Evolutionary conservation across 2,797 vertebrate species (phyloP).

Genomic region (Danio jaintianensis): DNA sequence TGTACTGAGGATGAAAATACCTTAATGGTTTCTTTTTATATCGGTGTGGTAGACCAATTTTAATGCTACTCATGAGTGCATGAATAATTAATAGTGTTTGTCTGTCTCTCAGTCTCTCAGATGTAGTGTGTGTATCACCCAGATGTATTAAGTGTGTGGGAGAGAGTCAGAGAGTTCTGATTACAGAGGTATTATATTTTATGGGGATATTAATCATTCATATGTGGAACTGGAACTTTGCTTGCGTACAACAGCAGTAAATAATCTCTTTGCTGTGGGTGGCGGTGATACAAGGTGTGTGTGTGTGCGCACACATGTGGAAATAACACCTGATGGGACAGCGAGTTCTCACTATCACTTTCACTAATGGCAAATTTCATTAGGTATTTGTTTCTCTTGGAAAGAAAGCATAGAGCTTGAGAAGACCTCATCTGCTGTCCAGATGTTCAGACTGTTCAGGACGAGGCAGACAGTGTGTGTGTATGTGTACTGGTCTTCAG

Average conservation of each 20-base stretch:
- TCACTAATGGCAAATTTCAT: conserved; percentile 36
- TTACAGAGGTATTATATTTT: conserved; percentile 70
- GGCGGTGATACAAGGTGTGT: conserved; percentile 19
- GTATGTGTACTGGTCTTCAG: neutral
- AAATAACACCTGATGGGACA: conserved; percentile 20
- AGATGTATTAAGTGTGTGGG: conserved; percentile 29
- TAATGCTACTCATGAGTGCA: conserved; percentile 69
- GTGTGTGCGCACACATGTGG: conserved; percentile 15
- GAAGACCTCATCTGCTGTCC: neutral
- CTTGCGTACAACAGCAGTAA: conserved; percentile 69
- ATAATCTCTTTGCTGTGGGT: conserved; percentile 60
- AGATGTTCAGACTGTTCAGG: conserved; percentile 26
- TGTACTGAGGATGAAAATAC: conserved; percentile 64
- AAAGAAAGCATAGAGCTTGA: conserved; percentile 22
- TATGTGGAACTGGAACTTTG: conserved; percentile 65
- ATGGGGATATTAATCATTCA: conserved; percentile 74
- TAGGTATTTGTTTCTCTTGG: conserved; percentile 18
- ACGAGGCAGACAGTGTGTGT: neutral
- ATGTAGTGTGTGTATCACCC: conserved; percentile 42
- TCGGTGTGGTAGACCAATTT: conserved; percentile 67
- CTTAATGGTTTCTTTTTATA: conserved; percentile 69
- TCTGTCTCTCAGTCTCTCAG: conserved; percentile 64
- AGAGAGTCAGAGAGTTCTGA: conserved; percentile 62
- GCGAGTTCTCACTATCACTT: conserved; percentile 29
- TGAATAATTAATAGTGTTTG: conserved; percentile 75